phyloP scores from a whole-genome alignment of 1,140 invertebrate species.

The Trichogramma pretiosum region DNA sequence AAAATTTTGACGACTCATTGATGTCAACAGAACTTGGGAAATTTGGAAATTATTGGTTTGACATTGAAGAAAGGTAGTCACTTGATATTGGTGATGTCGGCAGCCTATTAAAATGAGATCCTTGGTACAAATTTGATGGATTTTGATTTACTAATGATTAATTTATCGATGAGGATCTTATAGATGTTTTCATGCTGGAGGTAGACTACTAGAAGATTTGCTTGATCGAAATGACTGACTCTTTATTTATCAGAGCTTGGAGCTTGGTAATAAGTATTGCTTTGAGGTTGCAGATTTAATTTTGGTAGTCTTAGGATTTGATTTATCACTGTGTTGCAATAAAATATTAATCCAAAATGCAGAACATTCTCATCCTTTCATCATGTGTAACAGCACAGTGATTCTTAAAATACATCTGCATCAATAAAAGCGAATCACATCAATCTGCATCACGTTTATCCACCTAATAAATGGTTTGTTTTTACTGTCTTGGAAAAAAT shows the following conservation, averaged over 20 bases:
- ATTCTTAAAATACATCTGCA: too few relatives aligned
- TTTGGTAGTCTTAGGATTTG: neutral
- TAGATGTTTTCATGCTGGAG: constrained; percentile 2
- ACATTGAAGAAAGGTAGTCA: too few relatives aligned
- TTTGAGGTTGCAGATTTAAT: neutral
- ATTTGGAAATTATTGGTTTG: constrained; percentile 28
- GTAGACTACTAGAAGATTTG: constrained; percentile 22
- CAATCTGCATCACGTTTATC: too few relatives aligned
- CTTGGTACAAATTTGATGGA: neutral
- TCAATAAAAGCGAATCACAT: too few relatives aligned
- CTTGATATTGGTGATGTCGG: neutral
- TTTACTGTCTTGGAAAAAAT: too few relatives aligned
- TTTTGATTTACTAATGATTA: constrained; percentile 14
- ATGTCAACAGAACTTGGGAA: constrained; percentile 22
- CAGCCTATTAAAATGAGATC: too few relatives aligned
- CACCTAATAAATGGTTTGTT: too few relatives aligned
- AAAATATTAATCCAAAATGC: too few relatives aligned
- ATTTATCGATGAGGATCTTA: constrained; percentile 22
- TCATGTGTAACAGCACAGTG: too few relatives aligned
- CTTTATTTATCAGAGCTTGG: constrained; percentile 4
- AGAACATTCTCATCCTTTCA: too few relatives aligned
- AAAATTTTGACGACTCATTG: constrained; percentile 21
- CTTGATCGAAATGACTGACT: constrained; percentile 21
- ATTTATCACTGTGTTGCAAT: neutral
- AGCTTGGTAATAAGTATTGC: constrained; percentile 1